Base-by-base conservation (phyloP, 2,888 invertebrate genomes). In the Calephelis perditalis region DNA sequence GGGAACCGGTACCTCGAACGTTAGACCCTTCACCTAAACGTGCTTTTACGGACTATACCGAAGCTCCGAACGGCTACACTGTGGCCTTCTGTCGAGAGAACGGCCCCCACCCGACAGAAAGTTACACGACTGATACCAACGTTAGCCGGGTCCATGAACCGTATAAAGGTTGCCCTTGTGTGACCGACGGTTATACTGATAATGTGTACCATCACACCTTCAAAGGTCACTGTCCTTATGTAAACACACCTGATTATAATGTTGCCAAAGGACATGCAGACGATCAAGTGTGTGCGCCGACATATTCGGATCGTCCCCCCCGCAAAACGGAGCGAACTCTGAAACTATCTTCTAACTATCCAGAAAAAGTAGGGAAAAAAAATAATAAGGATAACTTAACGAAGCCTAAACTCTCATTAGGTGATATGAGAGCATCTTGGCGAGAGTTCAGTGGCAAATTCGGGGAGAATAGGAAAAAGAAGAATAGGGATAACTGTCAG, bases 371-470 rank as follows among this genome's bases (percentile, higher is more conserved):
- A 61, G 55, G 62, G 61, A 49, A 67, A 64, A 37, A 67, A 65
- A 56, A 10, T 43, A 60, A 60, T 54, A 65, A 63, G 49, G 62
- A 65, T 47, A 11, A 45, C 7, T 15, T 58, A 4, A 57, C 65
- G 0, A 67, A 65, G 44, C 62, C 76, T 8, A 61, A 77, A 40
- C 62, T 78, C 5, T 77, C 80, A 1, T 62, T 81, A 4, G 81
- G 78, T 1, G 81, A 82, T 44, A 71, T 81, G 69, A 66, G 78
- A 43, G 81, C 80, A 3, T 77, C 81, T 3, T 81, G 82, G 82
- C 67, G 75, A 8, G 80, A 78, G 60, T 78, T 82, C 56, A 80
- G 79, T 63, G 79, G 77, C 2, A 79, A 77, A 61, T 80, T 80
- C 12, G 72, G 77, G 0, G 79, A 79, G 6, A 71, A 69, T 61